Evolutionary conservation across 2,797 vertebrate species (phyloP), one percentile per base, ranked within the genome.

Genomic region (Peromyscus attwateri): DNA sequence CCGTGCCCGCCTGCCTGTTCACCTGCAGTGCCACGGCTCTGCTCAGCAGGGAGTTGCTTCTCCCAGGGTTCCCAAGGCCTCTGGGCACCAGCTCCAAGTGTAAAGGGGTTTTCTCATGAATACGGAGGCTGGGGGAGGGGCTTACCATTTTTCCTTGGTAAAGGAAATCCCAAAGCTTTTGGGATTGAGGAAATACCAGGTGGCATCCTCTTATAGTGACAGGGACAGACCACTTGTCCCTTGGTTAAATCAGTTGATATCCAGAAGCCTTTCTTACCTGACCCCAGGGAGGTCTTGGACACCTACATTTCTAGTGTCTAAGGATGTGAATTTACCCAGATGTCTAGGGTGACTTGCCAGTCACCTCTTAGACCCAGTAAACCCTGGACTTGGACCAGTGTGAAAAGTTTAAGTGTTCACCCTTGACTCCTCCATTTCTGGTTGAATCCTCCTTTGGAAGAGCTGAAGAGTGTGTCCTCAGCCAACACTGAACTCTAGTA

Each of bases 1-100:
- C 60, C 25, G 2, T 4, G 62, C 62, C 23, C 31, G 46, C 57
- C 40, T 27, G 70, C 6, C 85, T 23, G n/a, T 40, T 16, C 21
- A 11, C 23, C 52, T 2, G 25, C 25, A 16, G 76, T 7, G 13
- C 34, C 60, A 0, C 27, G 73, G 29, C 31, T 89, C 40, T 66
- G 75, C 14, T 64, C 17, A 37, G 62, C n/a, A 34, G 89, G 1
- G 4, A 5, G 19, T 11, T 0, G 12, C 76, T 19, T 31, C 46
- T 85, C 57, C 76, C 16, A 23, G 70, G 23, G 25, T 19, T 4
- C 31, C 64, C 16, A 0, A 34, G 55, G 40, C 11, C 77, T 52
- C 49, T 10, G 7, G 55, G 2, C 0, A 0, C 76, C 25, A 23
- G 52, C 7, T 27, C 60, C 49, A 2, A 3, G 7, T 70, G 21